These are phyloP conservation scores for Anguilla anguilla DNA, from an alignment of 2,797 vertebrate species.

Conservation along the genomic window DNA sequence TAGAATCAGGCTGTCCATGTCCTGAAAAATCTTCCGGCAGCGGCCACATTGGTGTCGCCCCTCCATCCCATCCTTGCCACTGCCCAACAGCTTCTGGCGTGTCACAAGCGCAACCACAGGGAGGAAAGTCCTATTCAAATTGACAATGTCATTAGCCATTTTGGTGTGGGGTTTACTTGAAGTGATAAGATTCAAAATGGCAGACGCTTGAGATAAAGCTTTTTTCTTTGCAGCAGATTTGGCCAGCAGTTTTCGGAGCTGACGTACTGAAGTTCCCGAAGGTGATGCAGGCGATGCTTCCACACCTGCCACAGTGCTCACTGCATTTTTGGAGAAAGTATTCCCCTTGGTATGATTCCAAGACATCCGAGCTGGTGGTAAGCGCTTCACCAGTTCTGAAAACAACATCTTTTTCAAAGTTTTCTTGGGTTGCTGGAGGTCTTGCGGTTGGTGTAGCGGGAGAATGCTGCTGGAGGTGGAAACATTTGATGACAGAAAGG, in stretches of 20 bases:
- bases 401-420: constrained; percentile 71
- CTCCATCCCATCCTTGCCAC: constrained; percentile 48
- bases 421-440: constrained; percentile 48
- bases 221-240: constrained; percentile 62
- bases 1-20: constrained; percentile 69
- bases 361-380: constrained; percentile 42
- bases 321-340: constrained; percentile 61
- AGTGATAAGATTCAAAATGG: constrained; percentile 60
- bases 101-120: constrained; percentile 79
- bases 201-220: constrained; percentile 40
- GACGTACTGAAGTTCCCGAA: constrained; percentile 55
- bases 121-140: constrained; percentile 70
- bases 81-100: constrained; percentile 70
- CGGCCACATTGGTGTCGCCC: constrained; percentile 73
- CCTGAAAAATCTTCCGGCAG: constrained; percentile 73
- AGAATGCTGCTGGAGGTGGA: constrained; percentile 34
- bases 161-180: constrained; percentile 55
- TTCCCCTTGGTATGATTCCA: constrained; percentile 36
- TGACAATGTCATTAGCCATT: constrained; percentile 58
- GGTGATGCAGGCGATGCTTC: constrained; percentile 21
- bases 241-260: constrained; percentile 60
- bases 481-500: constrained; percentile 9
- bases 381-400: constrained; percentile 68
- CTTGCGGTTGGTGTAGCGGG: constrained; percentile 21
- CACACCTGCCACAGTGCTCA: constrained; percentile 57